Evolutionary conservation across 2,113 vertebrate genomes (phyloP), one percentile per base, ranked within the genome.

Genomic region (Chamaetylas fuelleborni): DNA sequence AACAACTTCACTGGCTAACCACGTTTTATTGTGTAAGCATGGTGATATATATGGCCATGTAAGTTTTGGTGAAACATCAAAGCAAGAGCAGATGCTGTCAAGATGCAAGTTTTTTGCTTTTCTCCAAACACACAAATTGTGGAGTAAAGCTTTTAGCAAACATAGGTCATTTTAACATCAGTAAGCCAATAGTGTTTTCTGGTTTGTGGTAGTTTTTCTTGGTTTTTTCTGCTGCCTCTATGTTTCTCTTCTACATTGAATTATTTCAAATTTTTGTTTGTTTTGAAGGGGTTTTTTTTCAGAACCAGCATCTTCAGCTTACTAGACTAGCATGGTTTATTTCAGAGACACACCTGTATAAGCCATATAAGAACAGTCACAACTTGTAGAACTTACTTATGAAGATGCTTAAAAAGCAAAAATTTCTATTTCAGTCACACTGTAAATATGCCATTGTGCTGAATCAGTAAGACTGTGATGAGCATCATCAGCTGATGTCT

Each of bases 401-500:
- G 17, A 50, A 69, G 62, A 19, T 56, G 8, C 66, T 85, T 90
- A 54, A 85, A 90, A 74, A 4, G 0, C 53, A 77, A 11, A 9
- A 64, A 20, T 83, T 48, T 81, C 33, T 89, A 7, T 88, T 95
- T 83, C 25, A 36, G 58, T 95, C 57, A 60, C 43, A 8, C 22
- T 81, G 42, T 78, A 90, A 74, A 33, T 86, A 61, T 48, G 23
- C 94, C 62, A 53, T 92, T 81, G 82, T 95, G 66, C 95, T 69
- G 86, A 88, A 85, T 94, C 67, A 65, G 71, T 81, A 53, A 91
- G 86, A 45, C 81, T 81, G 19, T 45, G 70, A 58, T 81, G 60
- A 83, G 81, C 66, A 76, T 82, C 76, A 94, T 83, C 86, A 92
- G 90, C 86, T 96, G 85, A 81, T 91, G 71, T 77, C 71, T 95